Percentiles rank a stretch among this genome's conserved stretches.
phyloP scores from a whole-genome alignment of 2,113 vertebrate genomes.

The Ahaetulla prasina region DNA sequence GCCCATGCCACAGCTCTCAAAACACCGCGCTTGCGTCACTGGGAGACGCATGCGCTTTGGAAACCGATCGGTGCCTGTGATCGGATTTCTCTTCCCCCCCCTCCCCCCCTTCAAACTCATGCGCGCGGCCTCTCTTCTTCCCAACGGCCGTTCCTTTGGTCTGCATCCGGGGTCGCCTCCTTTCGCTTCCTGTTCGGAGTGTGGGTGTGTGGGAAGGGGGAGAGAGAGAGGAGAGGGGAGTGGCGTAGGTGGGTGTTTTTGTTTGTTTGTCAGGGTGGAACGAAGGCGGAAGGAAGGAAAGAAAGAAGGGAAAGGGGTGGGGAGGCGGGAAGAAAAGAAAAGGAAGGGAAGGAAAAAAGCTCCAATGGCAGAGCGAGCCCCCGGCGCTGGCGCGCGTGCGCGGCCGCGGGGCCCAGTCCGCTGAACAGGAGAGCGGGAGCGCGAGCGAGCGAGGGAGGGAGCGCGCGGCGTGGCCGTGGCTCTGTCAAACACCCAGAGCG shows the following conservation, averaged over 20 bases:
- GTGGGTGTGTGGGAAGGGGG: not conserved
- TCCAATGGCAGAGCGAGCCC: not conserved
- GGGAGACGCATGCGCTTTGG: not conserved
- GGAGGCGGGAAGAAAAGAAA: not conserved
- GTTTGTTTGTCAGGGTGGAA: not conserved
- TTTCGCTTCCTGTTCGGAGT: constrained; percentile 43
- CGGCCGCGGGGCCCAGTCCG: constrained; percentile 6
- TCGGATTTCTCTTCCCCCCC: not conserved
- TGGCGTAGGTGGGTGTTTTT: not conserved
- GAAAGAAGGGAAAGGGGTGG: not conserved
- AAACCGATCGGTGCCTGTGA: not conserved
- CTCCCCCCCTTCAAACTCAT: not conserved
- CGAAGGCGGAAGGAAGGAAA: not conserved
- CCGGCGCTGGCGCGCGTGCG: not conserved
- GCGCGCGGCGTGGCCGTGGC: not conserved
- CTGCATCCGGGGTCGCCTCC: constrained; percentile 37
- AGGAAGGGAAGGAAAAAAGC: not conserved
- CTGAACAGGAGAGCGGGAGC: not conserved
- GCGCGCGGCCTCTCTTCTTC: not conserved
- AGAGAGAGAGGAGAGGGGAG: not conserved
- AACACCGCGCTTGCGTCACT: not conserved
- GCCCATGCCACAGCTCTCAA: not conserved
- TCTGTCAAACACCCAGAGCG: constrained; percentile 42
- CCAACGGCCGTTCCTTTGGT: not conserved
- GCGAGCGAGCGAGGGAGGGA: not conserved